phyloP scores from a whole-genome alignment of 2,797 vertebrate species.

The Neostethus bicornis region DNA sequence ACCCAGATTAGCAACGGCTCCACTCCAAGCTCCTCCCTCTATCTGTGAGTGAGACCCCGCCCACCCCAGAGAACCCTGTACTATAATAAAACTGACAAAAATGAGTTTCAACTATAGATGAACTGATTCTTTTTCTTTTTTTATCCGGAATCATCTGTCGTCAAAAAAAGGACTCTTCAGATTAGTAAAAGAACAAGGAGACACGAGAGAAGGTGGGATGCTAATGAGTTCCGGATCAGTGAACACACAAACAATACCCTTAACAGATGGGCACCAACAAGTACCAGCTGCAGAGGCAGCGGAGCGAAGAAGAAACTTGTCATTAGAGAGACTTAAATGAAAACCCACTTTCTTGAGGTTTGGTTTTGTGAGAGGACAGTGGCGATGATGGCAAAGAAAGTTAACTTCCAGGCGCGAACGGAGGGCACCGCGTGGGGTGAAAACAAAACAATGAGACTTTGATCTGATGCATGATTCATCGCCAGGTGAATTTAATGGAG shows the following conservation, averaged over 20 bases:
- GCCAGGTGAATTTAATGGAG: slow-evolving; percentile 62
- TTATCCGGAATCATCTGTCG: slow-evolving; percentile 16
- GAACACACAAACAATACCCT: slow-evolving; percentile 78
- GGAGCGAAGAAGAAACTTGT: slow-evolving; percentile 74
- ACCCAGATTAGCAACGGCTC: too few species aligned
- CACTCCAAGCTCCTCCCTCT: too few species aligned
- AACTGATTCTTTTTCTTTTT: too few species aligned
- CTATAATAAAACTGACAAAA: too few species aligned
- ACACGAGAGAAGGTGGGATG: slow-evolving; percentile 71
- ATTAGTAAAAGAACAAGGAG: slow-evolving; percentile 78
- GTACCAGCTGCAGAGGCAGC: slow-evolving; percentile 78
- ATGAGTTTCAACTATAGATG: too few species aligned
- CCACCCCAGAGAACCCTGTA: too few species aligned
- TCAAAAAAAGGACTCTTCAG: slow-evolving; percentile 50
- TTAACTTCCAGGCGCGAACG: slow-evolving; percentile 55
- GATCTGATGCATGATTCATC: slow-evolving; percentile 80
- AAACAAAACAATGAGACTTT: slow-evolving; percentile 44
- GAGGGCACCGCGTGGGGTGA: slow-evolving; percentile 64
- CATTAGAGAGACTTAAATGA: slow-evolving; percentile 74
- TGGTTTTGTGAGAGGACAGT: slow-evolving; percentile 37
- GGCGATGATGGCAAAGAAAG: slow-evolving; percentile 49
- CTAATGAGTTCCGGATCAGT: slow-evolving; percentile 84
- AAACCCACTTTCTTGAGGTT: slow-evolving; percentile 59
- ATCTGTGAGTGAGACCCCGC: too few species aligned
- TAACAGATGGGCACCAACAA: slow-evolving; percentile 82